Base-by-base conservation (phyloP, 2,113 vertebrate species). In the Microtus richardsoni region DNA sequence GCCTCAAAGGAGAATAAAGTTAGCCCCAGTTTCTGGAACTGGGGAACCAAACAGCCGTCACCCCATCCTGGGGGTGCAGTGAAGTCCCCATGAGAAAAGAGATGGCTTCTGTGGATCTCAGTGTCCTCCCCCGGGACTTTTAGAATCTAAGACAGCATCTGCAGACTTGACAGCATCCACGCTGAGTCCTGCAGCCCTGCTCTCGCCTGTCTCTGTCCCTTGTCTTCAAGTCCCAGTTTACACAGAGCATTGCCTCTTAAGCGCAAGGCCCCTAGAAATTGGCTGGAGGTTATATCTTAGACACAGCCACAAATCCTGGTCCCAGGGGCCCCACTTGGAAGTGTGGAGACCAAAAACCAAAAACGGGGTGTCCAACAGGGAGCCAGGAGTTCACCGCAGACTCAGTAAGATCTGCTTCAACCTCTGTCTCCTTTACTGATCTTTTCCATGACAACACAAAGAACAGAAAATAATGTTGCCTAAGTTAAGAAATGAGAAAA, bases 1-100 rank as follows among this genome's bases (percentile, higher is more conserved):
- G 33, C 41, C 44, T 86, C 62, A 66, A 30, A 68, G 30, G 64
- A 86, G 30, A 4, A n/a, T 39, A 52, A 60, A 17, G 58, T 58
- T 33, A 66, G 33, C 36, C 49, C 79, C 13, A 2, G 16, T 39
- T 1, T 52, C 19, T 70, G 71, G 33, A 77, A 5, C 41, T 47
- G 79, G 12, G 19, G 24, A 26, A 5, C 10, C 7, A 11, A 28
- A 68, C 0, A 2, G 2, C 24, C 6, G 4, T 86, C 22, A 2
- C 28, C 64, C 33, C 3, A 21, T 11, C 24, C 85, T 33, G 13
- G 49, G 13, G 14, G 0, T 49, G 4, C 68, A 47, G 19, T n/a
- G 41, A 62, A 7, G 24, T 44, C 80, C 78, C 58, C 73, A 5
- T 2, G 5, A 74, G 60, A 16, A 47, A 73, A 28, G 39, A 39